Evolutionary conservation across 2,888 invertebrate genomes (phyloP).

Genomic region (Anodontia alba): DNA sequence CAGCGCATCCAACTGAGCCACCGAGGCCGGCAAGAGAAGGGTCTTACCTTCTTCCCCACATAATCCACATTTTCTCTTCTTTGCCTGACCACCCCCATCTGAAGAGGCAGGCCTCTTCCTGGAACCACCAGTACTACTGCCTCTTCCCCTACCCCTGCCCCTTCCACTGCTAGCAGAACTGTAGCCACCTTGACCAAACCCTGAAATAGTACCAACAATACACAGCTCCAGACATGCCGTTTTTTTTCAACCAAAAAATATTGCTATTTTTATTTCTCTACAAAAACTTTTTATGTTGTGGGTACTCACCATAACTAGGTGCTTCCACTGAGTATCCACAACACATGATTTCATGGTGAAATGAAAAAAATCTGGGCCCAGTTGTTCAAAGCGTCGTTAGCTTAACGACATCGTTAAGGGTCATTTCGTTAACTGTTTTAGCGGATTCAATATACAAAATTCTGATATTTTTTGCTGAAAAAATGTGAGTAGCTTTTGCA

Average conservation of each 20-base stretch:
- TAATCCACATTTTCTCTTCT: conserved; percentile 80
- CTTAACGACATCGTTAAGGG: too few species aligned
- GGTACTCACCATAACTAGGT: not conserved
- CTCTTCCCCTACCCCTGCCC: conserved; percentile 41
- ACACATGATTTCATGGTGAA: too few species aligned
- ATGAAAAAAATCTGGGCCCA: too few species aligned
- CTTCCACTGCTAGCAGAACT: conserved; percentile 26
- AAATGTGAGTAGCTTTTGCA: too few species aligned
- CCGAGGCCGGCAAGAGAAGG: too few species aligned
- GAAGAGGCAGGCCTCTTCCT: conserved; percentile 44
- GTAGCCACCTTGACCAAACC: not conserved
- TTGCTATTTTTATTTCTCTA: too few species aligned
- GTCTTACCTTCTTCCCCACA: conserved; percentile 90
- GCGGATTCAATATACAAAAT: too few species aligned
- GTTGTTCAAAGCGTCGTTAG: too few species aligned
- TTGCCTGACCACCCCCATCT: conserved; percentile 59
- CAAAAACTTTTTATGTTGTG: not conserved
- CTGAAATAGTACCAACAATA: not conserved
- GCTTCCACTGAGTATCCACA: not conserved
- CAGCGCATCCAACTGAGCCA: too few species aligned
- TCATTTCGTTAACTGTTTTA: too few species aligned
- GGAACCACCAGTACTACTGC: conserved; percentile 46
- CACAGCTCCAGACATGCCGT: not conserved
- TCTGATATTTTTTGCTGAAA: too few species aligned
- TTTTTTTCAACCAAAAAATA: too few species aligned